Evolutionary conservation across 1,140 invertebrate species (phyloP).

Genomic region (Formica selysi): DNA sequence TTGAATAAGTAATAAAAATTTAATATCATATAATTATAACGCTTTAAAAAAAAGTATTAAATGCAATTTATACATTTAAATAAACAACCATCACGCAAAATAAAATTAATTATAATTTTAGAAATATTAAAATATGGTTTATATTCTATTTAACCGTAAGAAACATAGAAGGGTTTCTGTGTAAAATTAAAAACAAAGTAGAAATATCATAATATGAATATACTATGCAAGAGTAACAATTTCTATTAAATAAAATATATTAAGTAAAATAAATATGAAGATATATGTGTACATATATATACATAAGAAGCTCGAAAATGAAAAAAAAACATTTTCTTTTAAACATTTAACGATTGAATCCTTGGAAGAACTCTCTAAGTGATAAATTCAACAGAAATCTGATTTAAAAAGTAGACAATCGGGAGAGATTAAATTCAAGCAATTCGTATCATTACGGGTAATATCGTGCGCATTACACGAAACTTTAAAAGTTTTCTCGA

Average conservation of each 20-base stretch:
- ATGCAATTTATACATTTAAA: background rate
- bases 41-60: background rate
- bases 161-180: background rate
- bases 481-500: conserved; percentile 55
- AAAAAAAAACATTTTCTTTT: background rate
- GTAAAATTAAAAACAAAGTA: background rate
- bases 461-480: conserved; percentile 56
- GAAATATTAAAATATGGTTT: background rate
- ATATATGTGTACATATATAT: background rate
- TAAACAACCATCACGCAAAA: background rate
- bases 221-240: background rate
- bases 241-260: background rate
- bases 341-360: background rate
- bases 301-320: background rate
- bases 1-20: background rate
- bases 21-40: background rate
- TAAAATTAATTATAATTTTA: conserved; percentile 5
- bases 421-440: conserved; percentile 46
- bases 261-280: background rate
- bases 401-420: conserved; percentile 53
- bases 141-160: background rate
- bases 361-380: background rate
- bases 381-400: background rate
- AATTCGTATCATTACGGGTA: conserved; percentile 60
- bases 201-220: background rate